phyloP scores from a whole-genome alignment of 2,113 vertebrate genomes.

The Petromus typicus region DNA sequence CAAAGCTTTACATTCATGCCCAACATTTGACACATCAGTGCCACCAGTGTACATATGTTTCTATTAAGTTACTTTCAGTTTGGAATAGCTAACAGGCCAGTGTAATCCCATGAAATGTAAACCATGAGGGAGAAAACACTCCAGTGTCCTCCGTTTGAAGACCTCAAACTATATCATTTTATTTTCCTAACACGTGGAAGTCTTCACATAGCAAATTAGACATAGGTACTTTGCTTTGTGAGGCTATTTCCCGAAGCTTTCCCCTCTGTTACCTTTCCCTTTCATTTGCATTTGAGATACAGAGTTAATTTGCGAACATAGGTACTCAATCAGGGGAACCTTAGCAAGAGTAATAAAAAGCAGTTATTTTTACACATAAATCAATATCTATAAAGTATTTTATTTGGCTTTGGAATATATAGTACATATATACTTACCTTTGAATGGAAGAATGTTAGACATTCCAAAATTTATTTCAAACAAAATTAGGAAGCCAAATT shows the following conservation, averaged over 20 bases:
- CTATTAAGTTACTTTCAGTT: constrained; percentile 47
- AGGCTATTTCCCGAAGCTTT: constrained; percentile 24
- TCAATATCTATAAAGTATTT: constrained; percentile 43
- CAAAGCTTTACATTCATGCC: constrained; percentile 33
- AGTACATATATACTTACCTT: constrained; percentile 27
- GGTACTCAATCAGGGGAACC: neutral
- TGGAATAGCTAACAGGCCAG: neutral
- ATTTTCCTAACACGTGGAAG: constrained; percentile 34
- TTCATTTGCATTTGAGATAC: constrained; percentile 25
- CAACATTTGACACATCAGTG: constrained; percentile 30
- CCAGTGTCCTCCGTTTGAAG: neutral
- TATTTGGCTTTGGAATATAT: constrained; percentile 48
- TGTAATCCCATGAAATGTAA: constrained; percentile 36
- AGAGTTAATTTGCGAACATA: constrained; percentile 67
- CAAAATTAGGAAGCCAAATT: constrained; percentile 46
- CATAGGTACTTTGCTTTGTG: constrained; percentile 9
- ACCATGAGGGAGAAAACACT: constrained; percentile 55
- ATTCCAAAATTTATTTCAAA: constrained; percentile 62
- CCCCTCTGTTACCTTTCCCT: constrained; percentile 34
- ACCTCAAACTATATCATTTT: constrained; percentile 34
- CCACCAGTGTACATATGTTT: neutral
- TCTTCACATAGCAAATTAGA: constrained; percentile 35
- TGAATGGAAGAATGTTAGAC: constrained; percentile 44
- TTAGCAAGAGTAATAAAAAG: constrained; percentile 11
- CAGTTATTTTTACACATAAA: neutral